Conservation (phyloP, 2,888 invertebrate species). For the Polyploca ridens region DNA sequence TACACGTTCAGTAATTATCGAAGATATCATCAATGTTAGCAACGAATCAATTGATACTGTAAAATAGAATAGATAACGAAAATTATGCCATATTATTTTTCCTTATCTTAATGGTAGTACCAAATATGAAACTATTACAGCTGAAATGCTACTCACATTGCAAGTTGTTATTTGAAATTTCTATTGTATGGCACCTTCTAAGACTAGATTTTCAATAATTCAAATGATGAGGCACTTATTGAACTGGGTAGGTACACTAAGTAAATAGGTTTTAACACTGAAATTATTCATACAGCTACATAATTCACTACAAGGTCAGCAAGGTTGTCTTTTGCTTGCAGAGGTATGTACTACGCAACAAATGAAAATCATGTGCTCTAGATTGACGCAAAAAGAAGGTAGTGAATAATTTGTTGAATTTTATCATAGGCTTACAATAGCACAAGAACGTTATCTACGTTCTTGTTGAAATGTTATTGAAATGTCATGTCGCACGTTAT, state of each 20-base stretch:
- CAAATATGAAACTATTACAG: no score
- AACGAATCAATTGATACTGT: neutral
- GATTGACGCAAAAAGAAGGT: neutral
- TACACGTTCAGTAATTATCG: neutral
- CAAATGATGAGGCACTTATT: no score
- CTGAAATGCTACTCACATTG: no score
- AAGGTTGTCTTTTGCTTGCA: neutral
- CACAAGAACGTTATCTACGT: neutral
- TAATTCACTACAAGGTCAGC: neutral
- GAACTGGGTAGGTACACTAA: no score
- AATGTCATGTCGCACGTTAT: conserved; percentile 30
- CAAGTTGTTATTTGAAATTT: no score
- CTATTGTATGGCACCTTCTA: no score
- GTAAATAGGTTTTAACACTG: no score
- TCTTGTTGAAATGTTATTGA: conserved; percentile 35
- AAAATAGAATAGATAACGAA: neutral
- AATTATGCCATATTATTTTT: neutral
- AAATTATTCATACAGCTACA: neutral
- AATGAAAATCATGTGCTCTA: neutral
- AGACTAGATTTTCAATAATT: no score
- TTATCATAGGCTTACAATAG: neutral
- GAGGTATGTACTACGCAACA: neutral
- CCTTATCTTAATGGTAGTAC: no score
- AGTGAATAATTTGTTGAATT: neutral
- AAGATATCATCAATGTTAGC: neutral